These are phyloP conservation scores for Monodelphis domestica DNA, from an alignment of 2,797 vertebrate species.

Conservation along the genomic window DNA sequence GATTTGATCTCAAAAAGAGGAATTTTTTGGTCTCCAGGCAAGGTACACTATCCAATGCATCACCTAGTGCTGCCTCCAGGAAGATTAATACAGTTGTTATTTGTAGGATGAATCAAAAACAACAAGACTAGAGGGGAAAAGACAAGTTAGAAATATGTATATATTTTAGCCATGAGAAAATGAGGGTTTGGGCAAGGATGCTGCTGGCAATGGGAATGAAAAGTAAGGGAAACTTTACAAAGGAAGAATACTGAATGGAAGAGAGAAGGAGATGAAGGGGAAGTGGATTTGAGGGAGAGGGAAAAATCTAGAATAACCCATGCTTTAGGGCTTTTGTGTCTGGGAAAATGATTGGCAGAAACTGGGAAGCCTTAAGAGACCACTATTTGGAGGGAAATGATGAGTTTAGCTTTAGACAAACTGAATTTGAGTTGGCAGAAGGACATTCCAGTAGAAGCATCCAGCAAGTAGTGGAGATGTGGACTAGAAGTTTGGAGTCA, in stretches of 20 bases:
- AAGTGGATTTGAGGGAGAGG: slow-evolving; percentile 7
- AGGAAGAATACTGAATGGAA: not conserved
- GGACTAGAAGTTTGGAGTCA: not conserved
- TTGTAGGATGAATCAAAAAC: not conserved
- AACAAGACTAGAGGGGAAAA: not conserved
- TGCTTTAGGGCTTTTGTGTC: not conserved
- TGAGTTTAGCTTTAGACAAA: slow-evolving; percentile 42
- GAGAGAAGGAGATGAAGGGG: not conserved
- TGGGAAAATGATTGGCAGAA: not conserved
- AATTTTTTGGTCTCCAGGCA: too few species aligned
- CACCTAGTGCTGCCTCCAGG: too few species aligned
- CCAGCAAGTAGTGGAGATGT: not conserved
- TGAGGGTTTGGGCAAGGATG: not conserved
- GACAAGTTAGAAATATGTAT: not conserved
- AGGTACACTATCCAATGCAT: too few species aligned
- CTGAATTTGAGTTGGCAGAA: not conserved
- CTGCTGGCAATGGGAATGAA: slow-evolving; percentile 1
- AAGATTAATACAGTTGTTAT: not conserved
- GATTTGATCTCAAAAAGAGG: too few species aligned
- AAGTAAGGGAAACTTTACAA: slow-evolving; percentile 35
- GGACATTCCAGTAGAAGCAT: not conserved
- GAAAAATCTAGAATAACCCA: not conserved
- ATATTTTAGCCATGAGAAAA: not conserved
- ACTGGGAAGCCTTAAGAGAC: not conserved
- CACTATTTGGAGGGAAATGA: slow-evolving; percentile 25